Conservation (phyloP, 2,113 vertebrate genomes). For the Phocoena phocoena region DNA sequence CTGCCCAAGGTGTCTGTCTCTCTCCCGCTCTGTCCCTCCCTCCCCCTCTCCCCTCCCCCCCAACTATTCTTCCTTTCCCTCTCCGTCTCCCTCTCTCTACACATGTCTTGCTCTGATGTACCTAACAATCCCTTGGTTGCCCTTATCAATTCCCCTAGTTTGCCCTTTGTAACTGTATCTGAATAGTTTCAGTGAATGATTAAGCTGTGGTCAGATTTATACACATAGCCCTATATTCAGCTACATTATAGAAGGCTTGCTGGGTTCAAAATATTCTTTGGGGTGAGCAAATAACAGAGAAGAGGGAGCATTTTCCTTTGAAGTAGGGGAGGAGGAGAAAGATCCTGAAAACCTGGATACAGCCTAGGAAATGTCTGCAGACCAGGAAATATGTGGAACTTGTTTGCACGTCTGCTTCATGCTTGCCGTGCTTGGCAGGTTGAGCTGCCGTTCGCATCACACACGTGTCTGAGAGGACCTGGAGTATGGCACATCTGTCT, state of each 20-base stretch:
- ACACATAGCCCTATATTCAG: neutral
- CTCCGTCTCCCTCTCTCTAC: neutral
- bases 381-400: neutral
- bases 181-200: neutral
- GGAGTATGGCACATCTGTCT: neutral
- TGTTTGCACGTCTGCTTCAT: neutral
- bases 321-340: neutral
- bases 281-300: neutral
- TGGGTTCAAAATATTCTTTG: neutral
- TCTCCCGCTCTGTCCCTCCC: neutral
- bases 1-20: neutral
- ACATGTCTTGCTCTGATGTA: neutral
- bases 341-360: neutral
- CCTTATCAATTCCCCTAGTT: neutral
- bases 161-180: neutral
- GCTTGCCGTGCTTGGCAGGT: neutral
- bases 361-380: neutral
- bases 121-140: neutral
- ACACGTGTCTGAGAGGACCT: neutral
- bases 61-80: too few relatives aligned
- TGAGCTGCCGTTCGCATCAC: neutral
- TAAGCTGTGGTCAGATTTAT: neutral
- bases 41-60: too few relatives aligned
- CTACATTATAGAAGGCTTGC: neutral
- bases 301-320: constrained; percentile 1